Conservation (phyloP, 1,140 invertebrate species). For the Dermatophagoides farinae region DNA sequence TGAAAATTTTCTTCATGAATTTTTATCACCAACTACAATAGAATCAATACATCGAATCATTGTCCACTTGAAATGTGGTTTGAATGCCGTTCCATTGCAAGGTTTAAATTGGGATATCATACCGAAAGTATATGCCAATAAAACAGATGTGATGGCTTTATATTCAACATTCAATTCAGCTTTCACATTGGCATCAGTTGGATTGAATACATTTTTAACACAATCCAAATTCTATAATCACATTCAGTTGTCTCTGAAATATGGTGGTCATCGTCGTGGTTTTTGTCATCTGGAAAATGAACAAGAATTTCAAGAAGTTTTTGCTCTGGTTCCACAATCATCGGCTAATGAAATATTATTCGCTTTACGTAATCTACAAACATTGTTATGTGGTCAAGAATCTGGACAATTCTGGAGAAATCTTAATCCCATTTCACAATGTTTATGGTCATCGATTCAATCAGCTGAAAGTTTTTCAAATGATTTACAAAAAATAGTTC, state of each 20-base stretch:
- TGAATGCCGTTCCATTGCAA: not conserved
- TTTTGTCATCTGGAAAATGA: not conserved
- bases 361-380: not conserved
- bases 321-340: not conserved
- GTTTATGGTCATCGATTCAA: not conserved
- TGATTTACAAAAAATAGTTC: no score
- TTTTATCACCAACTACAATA: not conserved
- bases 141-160: not conserved
- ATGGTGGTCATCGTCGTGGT: not conserved
- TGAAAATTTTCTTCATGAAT: not conserved
- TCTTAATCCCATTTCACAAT: constrained; percentile 3
- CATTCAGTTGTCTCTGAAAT: not conserved
- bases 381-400: not conserved
- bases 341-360: not conserved
- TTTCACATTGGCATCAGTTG: not conserved
- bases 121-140: not conserved
- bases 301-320: constrained; percentile 1
- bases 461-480: not conserved
- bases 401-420: not conserved
- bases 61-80: not conserved
- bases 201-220: not conserved
- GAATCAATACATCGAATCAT: not conserved
- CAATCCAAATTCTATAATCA: not conserved
- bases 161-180: constrained; percentile 5
- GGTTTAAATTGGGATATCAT: constrained; percentile 5